Base-by-base conservation (phyloP, 2,113 vertebrate species). In the Microtus montanus region DNA sequence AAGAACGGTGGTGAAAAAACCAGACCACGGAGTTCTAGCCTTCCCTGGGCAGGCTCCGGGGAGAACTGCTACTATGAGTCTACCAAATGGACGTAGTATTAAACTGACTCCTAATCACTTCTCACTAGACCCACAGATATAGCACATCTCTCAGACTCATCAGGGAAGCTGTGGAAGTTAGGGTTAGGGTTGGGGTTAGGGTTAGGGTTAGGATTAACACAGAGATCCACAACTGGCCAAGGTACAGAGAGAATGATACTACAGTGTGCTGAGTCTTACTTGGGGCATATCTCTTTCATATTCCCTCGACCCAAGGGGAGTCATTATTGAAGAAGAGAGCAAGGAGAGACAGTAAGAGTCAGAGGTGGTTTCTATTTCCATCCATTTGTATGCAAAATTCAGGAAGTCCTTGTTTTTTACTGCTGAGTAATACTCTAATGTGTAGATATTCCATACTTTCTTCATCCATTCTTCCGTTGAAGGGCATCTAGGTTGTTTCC, bases 1-100 rank as follows among this genome's bases (percentile, higher is more conserved):
- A 10, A 17, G 20, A 22, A 9, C 22, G 7, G 2, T 1, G 26
- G 0, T 17, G 5, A 41, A 33, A 35, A 71, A 47, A 15, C 2
- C 64, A 12, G 38, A 47, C 44, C 11, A 54, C 8, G 5, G 70
- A 38, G 49, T 6, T 54, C 49, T 54, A 88, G 87, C 70, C 38
- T 30, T 54, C 20, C 64, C 10, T 44, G 3, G 26, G 44, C 26
- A 64, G n/a, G 58, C 7, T 64, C n/a, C 14, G 41, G 58, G 6
- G 4, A 44, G 26, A 44, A 19, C 1, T 15, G 38, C 14, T 63
- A 10, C 26, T 10, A 44, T 38, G 44, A 10, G 41, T 41, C 80
- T 44, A 26, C 38, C 58, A 64, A 84, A 19, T 44, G 58, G 58
- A 3, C 14, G 19, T 10, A 44, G 13, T 44, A 64, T 19, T 64